Percentiles rank a stretch among this genome's conserved stretches.
Evolutionary conservation across 35 echinoderm and acorn worm genomes (phyloP).

Genomic region (Lytechinus pictus): DNA sequence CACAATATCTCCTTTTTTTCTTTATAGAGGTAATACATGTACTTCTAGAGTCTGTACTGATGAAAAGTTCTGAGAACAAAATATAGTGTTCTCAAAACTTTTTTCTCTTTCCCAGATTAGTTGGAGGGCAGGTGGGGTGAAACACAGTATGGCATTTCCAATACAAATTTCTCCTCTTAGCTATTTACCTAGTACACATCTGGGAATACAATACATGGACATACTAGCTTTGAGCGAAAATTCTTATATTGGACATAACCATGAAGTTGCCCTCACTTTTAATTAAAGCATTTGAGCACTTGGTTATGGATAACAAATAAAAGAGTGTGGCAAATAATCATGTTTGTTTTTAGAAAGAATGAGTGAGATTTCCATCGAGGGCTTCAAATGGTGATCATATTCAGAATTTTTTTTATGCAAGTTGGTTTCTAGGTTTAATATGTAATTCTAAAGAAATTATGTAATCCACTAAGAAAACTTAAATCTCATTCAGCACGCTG

Average conservation of each 20-base stretch:
- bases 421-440: too few species aligned
- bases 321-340: background rate
- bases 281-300: background rate
- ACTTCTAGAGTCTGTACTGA: background rate
- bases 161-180: background rate
- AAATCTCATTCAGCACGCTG: too few species aligned
- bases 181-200: constrained; percentile 2
- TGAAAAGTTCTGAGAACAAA: background rate
- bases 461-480: too few species aligned
- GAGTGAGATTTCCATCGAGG: background rate
- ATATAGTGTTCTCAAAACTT: background rate
- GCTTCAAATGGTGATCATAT: background rate
- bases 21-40: background rate
- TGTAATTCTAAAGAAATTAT: too few species aligned
- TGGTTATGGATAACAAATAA: background rate
- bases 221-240: background rate
- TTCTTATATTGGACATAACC: background rate
- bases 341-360: background rate
- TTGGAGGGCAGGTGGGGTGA: background rate
- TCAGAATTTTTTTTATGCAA: too few species aligned
- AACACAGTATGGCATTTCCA: background rate
- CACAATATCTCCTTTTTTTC: background rate
- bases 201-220: background rate
- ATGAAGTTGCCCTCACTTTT: constrained; percentile 1
- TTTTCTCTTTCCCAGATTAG: background rate